Evolutionary conservation across 2,797 vertebrate genomes (phyloP).

Genomic region (Cryptoprocta ferox): DNA sequence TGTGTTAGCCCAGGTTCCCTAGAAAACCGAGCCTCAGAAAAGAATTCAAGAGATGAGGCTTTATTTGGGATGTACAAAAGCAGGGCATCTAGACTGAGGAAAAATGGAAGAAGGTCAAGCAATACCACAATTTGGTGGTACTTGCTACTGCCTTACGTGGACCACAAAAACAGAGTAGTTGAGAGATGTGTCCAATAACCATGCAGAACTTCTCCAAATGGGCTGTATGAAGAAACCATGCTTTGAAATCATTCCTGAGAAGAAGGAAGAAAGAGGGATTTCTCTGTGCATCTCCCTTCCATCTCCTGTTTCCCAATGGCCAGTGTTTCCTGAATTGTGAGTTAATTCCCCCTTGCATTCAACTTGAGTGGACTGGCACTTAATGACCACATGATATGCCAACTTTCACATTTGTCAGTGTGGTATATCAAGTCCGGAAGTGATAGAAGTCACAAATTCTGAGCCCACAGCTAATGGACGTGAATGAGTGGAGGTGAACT

Average conservation of each 20-base stretch:
- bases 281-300: background rate
- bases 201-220: background rate
- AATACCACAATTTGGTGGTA: rapidly evolving
- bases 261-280: background rate
- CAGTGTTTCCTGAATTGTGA: background rate
- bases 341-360: background rate
- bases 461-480: background rate
- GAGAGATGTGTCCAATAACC: rapidly evolving
- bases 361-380: background rate
- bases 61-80: background rate
- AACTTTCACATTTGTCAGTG: background rate
- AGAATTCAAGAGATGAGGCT: background rate
- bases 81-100: background rate
- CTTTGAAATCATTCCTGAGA: background rate
- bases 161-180: background rate
- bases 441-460: background rate
- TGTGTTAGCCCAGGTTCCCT: background rate
- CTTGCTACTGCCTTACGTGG: background rate
- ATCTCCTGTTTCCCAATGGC: background rate
- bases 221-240: background rate
- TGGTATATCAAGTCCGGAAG: background rate
- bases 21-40: background rate
- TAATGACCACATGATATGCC: background rate
- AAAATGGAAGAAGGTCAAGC: background rate
- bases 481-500: background rate